Percentiles rank a stretch among this genome's conserved stretches.
Evolutionary conservation across 1,140 invertebrate species (phyloP).

Genomic region (Choristoneura fumiferana): DNA sequence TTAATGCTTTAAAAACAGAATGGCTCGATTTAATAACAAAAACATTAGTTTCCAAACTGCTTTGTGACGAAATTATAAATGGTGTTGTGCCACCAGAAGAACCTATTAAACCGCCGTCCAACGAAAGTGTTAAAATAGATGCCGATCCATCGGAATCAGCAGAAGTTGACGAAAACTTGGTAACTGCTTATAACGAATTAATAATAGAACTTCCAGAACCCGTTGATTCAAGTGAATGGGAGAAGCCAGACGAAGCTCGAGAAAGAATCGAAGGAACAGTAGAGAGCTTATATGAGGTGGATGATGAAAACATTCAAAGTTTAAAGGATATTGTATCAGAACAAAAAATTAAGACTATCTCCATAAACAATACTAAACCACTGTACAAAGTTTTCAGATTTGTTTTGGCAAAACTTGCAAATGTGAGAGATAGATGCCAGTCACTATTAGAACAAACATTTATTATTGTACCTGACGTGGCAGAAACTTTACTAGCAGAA

Average conservation of each 20-base stretch:
- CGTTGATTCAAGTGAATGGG: slow-evolving; percentile 63
- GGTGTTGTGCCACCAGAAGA: slow-evolving; percentile 24
- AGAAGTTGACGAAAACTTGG: slow-evolving; percentile 51
- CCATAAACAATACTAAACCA: slow-evolving; percentile 58
- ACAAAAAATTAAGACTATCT: slow-evolving; percentile 68
- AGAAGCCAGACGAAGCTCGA: slow-evolving; percentile 63
- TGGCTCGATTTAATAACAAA: slow-evolving; percentile 56
- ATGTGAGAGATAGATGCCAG: slow-evolving; percentile 61
- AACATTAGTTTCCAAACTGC: slow-evolving; percentile 49
- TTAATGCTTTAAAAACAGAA: slow-evolving; percentile 38
- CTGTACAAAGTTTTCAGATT: slow-evolving; percentile 54
- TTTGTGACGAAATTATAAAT: slow-evolving; percentile 54
- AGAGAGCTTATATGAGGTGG: slow-evolving; percentile 63
- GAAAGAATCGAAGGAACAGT: slow-evolving; percentile 68
- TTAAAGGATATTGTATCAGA: slow-evolving; percentile 54
- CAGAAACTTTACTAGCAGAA: slow-evolving; percentile 73
- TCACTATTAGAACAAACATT: slow-evolving; percentile 79
- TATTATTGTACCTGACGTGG: slow-evolving; percentile 72
- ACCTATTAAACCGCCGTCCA: slow-evolving; percentile 27
- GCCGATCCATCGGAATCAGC: slow-evolving; percentile 48
- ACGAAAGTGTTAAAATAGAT: slow-evolving; percentile 53
- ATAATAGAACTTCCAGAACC: slow-evolving; percentile 68
- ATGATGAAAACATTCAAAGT: slow-evolving; percentile 60
- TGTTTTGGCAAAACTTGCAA: slow-evolving; percentile 47
- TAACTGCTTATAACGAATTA: slow-evolving; percentile 53